These are phyloP conservation scores for Xiphophorus couchianus DNA, from an alignment of 2,113 vertebrate species.

Conservation along the genomic window DNA sequence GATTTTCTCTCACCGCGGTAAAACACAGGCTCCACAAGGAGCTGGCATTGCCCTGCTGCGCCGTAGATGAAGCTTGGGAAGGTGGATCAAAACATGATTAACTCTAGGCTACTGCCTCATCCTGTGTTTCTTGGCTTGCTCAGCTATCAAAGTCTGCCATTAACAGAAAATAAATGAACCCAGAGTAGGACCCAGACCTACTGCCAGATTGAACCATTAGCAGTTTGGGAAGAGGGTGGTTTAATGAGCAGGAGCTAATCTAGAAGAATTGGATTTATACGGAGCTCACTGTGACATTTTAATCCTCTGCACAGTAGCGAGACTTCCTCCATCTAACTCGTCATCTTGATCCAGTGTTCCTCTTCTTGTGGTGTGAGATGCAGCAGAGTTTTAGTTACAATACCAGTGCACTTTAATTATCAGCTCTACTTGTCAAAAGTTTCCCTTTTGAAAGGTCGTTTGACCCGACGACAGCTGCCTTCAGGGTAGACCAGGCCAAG, in stretches of 20 bases:
- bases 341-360: slow-evolving; percentile 52
- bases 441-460: slow-evolving; percentile 45
- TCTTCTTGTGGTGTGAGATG: slow-evolving; percentile 18
- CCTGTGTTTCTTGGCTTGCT: slow-evolving; percentile 41
- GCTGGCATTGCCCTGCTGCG: slow-evolving; percentile 8
- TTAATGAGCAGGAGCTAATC: slow-evolving; percentile 59
- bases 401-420: slow-evolving; percentile 67
- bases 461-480: slow-evolving; percentile 47
- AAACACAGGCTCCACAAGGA: slow-evolving; percentile 3
- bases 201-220: slow-evolving; percentile 6
- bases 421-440: slow-evolving; percentile 49
- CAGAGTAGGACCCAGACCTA: slow-evolving; percentile 22
- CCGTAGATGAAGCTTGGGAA: slow-evolving; percentile 19
- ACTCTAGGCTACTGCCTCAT: slow-evolving; percentile 28
- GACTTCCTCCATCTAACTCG: slow-evolving; percentile 23
- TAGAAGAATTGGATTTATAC: slow-evolving; percentile 46
- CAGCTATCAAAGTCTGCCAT: slow-evolving; percentile 45
- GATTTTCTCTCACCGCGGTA: slow-evolving; percentile 9
- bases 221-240: slow-evolving; percentile 25
- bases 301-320: slow-evolving; percentile 20
- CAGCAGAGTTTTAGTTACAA: slow-evolving; percentile 55
- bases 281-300: slow-evolving; percentile 34
- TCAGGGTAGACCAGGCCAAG: slow-evolving; percentile 13
- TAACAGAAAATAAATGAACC: slow-evolving; percentile 41
- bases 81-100: slow-evolving; percentile 55